These are phyloP conservation scores for Bettongia penicillata DNA, from an alignment of 2,113 vertebrate genomes.

Conservation along the genomic window DNA sequence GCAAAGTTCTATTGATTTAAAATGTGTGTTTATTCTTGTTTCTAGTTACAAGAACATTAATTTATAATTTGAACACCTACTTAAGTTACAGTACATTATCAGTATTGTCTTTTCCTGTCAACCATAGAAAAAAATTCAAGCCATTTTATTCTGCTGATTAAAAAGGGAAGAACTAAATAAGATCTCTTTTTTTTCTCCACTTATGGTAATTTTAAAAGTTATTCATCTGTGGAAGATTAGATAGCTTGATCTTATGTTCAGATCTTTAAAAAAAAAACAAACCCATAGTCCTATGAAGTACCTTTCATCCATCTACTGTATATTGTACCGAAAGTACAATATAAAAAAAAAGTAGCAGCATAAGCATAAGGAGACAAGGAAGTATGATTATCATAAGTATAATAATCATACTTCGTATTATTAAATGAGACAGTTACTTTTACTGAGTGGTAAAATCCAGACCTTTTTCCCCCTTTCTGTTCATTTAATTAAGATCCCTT, in stretches of 20 bases:
- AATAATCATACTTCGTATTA: too few species aligned
- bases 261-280: background rate
- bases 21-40: constrained; percentile 43
- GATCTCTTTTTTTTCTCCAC: background rate
- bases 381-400: fast-evolving
- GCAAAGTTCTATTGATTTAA: constrained; percentile 39
- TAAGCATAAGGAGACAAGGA: background rate
- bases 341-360: background rate
- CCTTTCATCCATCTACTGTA: background rate
- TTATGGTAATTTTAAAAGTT: background rate
- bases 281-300: constrained; percentile 2
- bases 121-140: background rate
- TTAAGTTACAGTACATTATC: constrained; percentile 15
- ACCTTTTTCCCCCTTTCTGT: background rate
- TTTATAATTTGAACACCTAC: constrained; percentile 3
- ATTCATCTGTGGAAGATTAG: background rate
- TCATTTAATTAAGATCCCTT: constrained; percentile 17
- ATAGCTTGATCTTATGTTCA: constrained; percentile 23
- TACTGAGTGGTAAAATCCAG: background rate
- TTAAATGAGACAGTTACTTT: background rate
- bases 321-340: constrained; percentile 1
- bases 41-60: constrained; percentile 26
- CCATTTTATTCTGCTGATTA: constrained; percentile 26
- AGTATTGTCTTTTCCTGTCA: background rate
- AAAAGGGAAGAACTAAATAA: constrained; percentile 7